Percentiles rank a stretch among this genome's conserved stretches.
Conservation (phyloP, 1,140 invertebrate genomes). For the Pseudomyrmex flavicornis region DNA sequence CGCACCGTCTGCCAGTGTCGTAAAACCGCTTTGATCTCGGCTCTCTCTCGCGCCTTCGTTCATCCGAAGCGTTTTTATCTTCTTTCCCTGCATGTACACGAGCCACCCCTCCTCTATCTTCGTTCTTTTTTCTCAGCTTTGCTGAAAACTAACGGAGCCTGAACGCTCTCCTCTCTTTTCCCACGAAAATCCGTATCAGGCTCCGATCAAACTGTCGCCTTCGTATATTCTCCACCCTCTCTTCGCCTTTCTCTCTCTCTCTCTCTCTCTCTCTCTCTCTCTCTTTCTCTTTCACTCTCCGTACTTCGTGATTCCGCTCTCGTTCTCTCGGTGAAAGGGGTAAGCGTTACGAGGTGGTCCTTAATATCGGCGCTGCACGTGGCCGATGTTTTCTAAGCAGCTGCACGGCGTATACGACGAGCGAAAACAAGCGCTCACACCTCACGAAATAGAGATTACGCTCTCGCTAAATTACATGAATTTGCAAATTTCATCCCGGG, state of each 20-base stretch:
- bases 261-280: too few relatives aligned
- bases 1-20: constrained; percentile 71
- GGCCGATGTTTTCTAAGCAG: constrained; percentile 33
- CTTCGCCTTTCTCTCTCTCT: not conserved
- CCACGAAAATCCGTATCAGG: constrained; percentile 66
- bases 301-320: not conserved
- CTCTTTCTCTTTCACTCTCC: too few relatives aligned
- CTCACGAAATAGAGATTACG: not conserved
- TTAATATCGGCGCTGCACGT: constrained; percentile 46
- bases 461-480: not conserved
- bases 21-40: constrained; percentile 77
- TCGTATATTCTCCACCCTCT: constrained; percentile 8
- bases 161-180: constrained; percentile 34
- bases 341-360: constrained; percentile 13
- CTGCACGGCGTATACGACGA: constrained; percentile 12
- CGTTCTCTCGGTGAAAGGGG: not conserved
- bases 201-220: constrained; percentile 61
- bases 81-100: constrained; percentile 10
- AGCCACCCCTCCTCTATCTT: not conserved
- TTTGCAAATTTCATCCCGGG: not conserved
- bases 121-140: constrained; percentile 53
- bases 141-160: constrained; percentile 42
- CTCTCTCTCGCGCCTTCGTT: not conserved
- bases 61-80: constrained; percentile 25
- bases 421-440: not conserved